phyloP scores from a whole-genome alignment of 2,113 vertebrate species.

The Melospiza georgiana region DNA sequence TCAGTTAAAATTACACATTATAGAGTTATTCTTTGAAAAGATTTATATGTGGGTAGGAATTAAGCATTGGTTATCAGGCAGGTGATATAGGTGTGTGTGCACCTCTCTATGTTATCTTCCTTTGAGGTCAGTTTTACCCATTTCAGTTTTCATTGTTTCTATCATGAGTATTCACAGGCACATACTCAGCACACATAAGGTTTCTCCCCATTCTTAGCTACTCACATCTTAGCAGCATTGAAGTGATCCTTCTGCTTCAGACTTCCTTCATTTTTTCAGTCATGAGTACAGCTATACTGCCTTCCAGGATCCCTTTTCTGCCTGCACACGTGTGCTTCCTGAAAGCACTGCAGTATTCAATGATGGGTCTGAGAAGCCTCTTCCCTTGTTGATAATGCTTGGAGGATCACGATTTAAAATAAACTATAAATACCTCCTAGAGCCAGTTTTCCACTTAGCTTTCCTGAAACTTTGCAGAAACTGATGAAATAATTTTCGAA shows the following conservation, averaged over 20 bases:
- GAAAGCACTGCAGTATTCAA: neutral
- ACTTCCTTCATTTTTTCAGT: neutral
- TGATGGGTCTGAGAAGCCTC: neutral
- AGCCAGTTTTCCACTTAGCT: neutral
- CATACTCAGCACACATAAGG: neutral
- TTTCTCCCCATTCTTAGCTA: neutral
- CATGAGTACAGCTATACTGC: neutral
- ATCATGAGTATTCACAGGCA: neutral
- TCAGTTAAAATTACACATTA: neutral
- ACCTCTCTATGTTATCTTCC: neutral
- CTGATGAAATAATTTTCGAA: neutral
- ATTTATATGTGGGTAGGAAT: neutral
- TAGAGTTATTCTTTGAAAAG: neutral
- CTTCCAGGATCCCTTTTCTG: neutral
- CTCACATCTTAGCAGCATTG: neutral
- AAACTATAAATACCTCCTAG: neutral
- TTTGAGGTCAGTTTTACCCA: neutral
- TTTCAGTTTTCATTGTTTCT: neutral
- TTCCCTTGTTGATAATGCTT: rapidly evolving
- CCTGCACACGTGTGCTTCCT: neutral
- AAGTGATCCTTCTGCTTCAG: neutral
- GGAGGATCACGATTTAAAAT: neutral
- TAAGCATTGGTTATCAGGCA: neutral
- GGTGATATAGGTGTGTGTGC: neutral
- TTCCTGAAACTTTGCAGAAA: neutral